A percentile compares a stretch with the other conserved stretches of the same genome.
These are phyloP conservation scores for Spilosoma lubricipeda DNA, from an alignment of 2,888 invertebrate species.

Conservation along the genomic window DNA sequence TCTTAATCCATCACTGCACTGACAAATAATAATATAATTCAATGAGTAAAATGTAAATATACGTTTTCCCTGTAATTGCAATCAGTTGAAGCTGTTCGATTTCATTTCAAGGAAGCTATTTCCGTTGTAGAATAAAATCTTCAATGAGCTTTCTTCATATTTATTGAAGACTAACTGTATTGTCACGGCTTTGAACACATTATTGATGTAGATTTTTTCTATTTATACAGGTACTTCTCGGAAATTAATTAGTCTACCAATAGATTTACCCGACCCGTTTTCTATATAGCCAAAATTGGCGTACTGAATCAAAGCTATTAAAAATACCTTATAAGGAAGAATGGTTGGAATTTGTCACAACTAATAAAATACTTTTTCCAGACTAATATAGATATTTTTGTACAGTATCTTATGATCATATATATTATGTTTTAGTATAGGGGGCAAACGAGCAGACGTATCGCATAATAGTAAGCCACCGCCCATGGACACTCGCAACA, in stretches of 20 bases:
- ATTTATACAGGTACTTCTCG: background rate
- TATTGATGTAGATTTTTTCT: background rate
- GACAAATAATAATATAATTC: no score
- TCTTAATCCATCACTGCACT: no score
- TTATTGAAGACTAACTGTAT: background rate
- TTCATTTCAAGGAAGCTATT: constrained; percentile 19
- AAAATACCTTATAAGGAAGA: background rate
- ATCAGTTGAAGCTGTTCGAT: background rate
- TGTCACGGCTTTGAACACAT: constrained; percentile 10
- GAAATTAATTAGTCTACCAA: background rate
- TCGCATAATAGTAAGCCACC: no score
- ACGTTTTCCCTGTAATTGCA: background rate
- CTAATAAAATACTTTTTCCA: background rate
- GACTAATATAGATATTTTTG: background rate
- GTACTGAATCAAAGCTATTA: background rate
- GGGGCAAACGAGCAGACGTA: no score
- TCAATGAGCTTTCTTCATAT: background rate
- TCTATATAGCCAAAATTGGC: background rate
- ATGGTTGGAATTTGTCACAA: background rate
- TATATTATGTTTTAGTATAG: no score
- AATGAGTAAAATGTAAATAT: background rate
- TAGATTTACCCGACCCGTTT: background rate
- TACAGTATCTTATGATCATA: background rate
- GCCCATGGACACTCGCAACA: no score
- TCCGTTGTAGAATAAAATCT: constrained; percentile 15